Conservation (phyloP, 2,797 vertebrate species). For the Mallotus villosus region DNA sequence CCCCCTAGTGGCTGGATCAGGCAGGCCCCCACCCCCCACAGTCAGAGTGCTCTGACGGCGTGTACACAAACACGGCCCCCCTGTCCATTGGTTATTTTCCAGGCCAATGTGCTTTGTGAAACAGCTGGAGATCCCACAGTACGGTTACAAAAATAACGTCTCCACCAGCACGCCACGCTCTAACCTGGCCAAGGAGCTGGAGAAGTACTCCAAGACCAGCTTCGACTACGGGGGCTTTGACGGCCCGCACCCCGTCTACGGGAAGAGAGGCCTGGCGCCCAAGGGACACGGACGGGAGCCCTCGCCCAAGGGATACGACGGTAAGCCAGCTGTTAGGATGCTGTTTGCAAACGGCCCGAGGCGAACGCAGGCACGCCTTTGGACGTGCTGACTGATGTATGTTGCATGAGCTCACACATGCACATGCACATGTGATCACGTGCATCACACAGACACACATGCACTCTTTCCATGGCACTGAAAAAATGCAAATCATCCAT, state of each 20-base stretch:
- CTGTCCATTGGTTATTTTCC: slow-evolving; percentile 53
- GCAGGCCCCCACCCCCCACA: neutral
- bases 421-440: neutral
- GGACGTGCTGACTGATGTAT: too few species aligned
- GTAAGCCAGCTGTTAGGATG: slow-evolving; percentile 64
- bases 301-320: slow-evolving; percentile 94
- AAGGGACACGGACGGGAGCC: slow-evolving; percentile 91
- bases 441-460: too few species aligned
- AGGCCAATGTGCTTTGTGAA: slow-evolving; percentile 99
- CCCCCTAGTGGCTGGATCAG: slow-evolving; percentile 18
- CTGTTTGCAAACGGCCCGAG: neutral
- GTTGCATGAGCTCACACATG: too few species aligned
- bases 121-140: slow-evolving; percentile 98
- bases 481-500: too few species aligned
- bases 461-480: neutral
- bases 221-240: slow-evolving; percentile 92
- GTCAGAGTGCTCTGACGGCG: slow-evolving; percentile 26
- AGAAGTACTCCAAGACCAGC: slow-evolving; percentile 98
- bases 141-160: slow-evolving; percentile 96
- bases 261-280: slow-evolving; percentile 86
- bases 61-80: slow-evolving; percentile 16
- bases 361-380: too few species aligned
- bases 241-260: slow-evolving; percentile 82
- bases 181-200: slow-evolving; percentile 98
- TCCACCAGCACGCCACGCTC: slow-evolving; percentile 96